These are phyloP conservation scores for Caenorhabditis inopinata DNA, from an alignment of 1,140 invertebrate species.

Conservation along the genomic window DNA sequence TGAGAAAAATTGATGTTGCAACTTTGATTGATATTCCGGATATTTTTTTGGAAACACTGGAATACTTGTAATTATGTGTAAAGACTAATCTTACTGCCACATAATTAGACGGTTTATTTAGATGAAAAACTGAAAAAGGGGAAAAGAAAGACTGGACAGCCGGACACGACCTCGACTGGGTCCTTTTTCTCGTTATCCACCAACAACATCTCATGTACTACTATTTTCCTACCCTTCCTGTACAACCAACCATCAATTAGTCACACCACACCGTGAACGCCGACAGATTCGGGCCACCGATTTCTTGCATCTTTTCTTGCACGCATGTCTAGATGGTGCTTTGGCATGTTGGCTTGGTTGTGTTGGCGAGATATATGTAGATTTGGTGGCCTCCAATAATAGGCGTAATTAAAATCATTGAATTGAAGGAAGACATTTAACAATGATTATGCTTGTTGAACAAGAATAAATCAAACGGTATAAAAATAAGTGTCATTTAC, in stretches of 20 bases:
- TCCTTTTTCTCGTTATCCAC: slow-evolving; percentile 4
- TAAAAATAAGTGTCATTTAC: too few relatives aligned
- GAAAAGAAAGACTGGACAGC: background rate
- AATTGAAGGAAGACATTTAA: too few relatives aligned
- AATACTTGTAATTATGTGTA: background rate
- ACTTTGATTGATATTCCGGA: too few relatives aligned
- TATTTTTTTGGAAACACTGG: too few relatives aligned
- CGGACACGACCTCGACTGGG: slow-evolving; percentile 26
- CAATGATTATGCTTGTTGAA: too few relatives aligned
- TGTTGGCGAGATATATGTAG: slow-evolving; percentile 22
- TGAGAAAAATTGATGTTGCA: too few relatives aligned
- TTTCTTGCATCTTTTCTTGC: background rate
- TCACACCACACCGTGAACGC: slow-evolving; percentile 32
- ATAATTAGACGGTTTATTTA: slow-evolving; percentile 21
- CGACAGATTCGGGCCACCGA: slow-evolving; percentile 25
- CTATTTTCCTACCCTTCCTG: background rate
- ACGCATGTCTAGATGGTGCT: background rate
- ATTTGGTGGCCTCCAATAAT: slow-evolving; percentile 3
- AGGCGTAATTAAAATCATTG: too few relatives aligned
- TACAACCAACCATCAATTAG: slow-evolving; percentile 19
- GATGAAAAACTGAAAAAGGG: background rate
- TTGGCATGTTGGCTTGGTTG: slow-evolving; percentile 17
- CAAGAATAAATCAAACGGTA: too few relatives aligned
- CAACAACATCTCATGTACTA: slow-evolving; percentile 26
- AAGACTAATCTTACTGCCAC: background rate